These are phyloP conservation scores for Vespertilio murinus DNA, from an alignment of 2,797 vertebrate genomes.

Conservation along the genomic window DNA sequence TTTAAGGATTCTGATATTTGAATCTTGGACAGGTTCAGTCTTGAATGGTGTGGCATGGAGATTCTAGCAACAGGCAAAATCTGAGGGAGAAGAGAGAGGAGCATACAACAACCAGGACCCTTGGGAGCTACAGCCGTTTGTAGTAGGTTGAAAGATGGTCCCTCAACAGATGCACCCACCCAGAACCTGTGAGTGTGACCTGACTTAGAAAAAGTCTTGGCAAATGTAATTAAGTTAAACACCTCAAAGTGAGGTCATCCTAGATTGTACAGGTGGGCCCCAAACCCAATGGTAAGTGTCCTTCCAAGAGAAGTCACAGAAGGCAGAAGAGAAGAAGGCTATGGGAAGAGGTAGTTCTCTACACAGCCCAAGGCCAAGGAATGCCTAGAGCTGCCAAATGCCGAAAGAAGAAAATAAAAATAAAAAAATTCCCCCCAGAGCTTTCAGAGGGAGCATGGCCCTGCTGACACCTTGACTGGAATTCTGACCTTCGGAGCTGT, in stretches of 20 bases:
- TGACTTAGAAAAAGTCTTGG: not conserved
- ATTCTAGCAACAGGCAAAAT: not conserved
- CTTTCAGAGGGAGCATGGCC: not conserved
- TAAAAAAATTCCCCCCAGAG: not conserved
- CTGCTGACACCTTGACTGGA: not conserved
- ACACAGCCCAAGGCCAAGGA: not conserved
- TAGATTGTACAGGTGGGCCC: not conserved
- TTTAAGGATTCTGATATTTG: not conserved
- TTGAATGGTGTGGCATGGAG: not conserved
- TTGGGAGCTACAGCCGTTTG: not conserved
- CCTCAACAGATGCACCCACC: not conserved
- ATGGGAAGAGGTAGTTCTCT: not conserved
- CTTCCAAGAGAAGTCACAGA: not conserved
- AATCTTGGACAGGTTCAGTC: not conserved
- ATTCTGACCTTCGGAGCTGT: not conserved
- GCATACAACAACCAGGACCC: rapidly evolving
- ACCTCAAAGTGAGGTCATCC: not conserved
- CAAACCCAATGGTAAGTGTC: not conserved
- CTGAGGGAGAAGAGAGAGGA: not conserved
- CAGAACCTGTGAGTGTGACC: not conserved
- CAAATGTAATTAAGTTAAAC: not conserved
- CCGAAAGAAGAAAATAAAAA: not conserved
- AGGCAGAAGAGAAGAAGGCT: not conserved
- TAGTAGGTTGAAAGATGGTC: not conserved
- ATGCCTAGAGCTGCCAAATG: not conserved